These are phyloP conservation scores for Tetramorium simillimum DNA, from an alignment of 1,140 invertebrate genomes.

Conservation along the genomic window DNA sequence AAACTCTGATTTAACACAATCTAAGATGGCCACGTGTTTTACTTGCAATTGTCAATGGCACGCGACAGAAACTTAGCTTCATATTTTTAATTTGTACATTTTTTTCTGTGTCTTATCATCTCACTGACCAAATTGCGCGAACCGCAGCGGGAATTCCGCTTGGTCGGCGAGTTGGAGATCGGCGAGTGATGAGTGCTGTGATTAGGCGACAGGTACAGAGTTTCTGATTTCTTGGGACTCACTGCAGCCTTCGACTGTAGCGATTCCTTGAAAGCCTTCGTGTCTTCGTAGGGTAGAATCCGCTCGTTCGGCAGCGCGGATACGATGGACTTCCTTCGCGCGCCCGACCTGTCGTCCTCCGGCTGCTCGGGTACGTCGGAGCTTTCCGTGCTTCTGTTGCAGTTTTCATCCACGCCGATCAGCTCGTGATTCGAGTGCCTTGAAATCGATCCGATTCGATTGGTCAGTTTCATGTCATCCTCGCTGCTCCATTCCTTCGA, in stretches of 20 bases:
- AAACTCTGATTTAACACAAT: neutral
- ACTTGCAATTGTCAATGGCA: neutral
- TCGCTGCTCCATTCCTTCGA: constrained; percentile 68
- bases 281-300: constrained; percentile 1
- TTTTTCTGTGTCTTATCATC: neutral
- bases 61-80: neutral
- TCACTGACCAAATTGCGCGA: constrained; percentile 62
- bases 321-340: constrained; percentile 24
- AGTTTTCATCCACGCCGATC: constrained; percentile 4
- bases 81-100: neutral
- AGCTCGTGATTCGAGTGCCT: constrained; percentile 24
- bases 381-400: constrained; percentile 1
- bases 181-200: constrained; percentile 31
- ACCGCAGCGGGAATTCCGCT: constrained; percentile 29
- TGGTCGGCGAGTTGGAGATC: constrained; percentile 28
- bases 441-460: neutral
- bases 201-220: constrained; percentile 34
- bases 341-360: neutral
- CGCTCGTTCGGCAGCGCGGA: constrained; percentile 28
- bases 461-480: constrained; percentile 41
- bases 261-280: constrained; percentile 11
- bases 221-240: constrained; percentile 39
- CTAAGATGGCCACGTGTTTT: neutral
- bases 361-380: constrained; percentile 32
- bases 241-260: neutral